Percentiles rank a stretch among this genome's conserved stretches.
phyloP scores from a whole-genome alignment of 2,888 invertebrate species.

The Carpatolechia fugitivella region DNA sequence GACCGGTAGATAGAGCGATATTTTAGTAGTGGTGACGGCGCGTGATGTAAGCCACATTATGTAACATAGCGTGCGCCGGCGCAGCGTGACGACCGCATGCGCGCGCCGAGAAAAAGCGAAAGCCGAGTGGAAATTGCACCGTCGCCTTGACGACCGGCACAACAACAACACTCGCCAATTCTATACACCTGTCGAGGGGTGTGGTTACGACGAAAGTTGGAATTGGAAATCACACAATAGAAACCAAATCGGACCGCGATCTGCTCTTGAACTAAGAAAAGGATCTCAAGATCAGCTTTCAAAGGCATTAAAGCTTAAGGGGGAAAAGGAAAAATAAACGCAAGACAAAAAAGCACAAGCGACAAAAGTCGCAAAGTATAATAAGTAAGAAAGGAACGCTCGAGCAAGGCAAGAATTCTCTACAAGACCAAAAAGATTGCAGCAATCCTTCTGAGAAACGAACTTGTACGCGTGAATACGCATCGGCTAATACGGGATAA shows the following conservation, averaged over 20 bases:
- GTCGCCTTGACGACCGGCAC: slow-evolving; percentile 7
- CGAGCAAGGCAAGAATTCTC: not conserved
- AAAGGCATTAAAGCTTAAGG: not conserved
- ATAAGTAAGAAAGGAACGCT: not conserved
- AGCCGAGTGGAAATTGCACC: slow-evolving; percentile 56
- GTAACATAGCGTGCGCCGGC: slow-evolving; percentile 57
- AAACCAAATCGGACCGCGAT: not conserved
- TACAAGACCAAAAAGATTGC: slow-evolving; percentile 7
- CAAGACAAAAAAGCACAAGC: slow-evolving; percentile 4
- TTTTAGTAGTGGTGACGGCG: slow-evolving; percentile 72
- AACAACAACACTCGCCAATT: slow-evolving; percentile 7
- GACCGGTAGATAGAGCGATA: slow-evolving; percentile 73
- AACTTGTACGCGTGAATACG: slow-evolving; percentile 33
- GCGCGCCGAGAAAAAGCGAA: slow-evolving; percentile 62
- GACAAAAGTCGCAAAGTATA: slow-evolving; percentile 10
- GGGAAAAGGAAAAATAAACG: slow-evolving; percentile 1
- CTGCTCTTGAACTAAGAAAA: not conserved
- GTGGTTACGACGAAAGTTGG: not conserved
- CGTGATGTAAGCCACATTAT: slow-evolving; percentile 70
- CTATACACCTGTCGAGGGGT: not conserved
- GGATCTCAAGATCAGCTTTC: not conserved
- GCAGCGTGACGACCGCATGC: slow-evolving; percentile 52
- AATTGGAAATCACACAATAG: not conserved
- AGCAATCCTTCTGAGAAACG: slow-evolving; percentile 33
- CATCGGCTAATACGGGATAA: not conserved